Percentiles rank a stretch among this genome's conserved stretches.
Conservation (phyloP, 2,113 vertebrate species). For the Tachysurus vachellii region DNA sequence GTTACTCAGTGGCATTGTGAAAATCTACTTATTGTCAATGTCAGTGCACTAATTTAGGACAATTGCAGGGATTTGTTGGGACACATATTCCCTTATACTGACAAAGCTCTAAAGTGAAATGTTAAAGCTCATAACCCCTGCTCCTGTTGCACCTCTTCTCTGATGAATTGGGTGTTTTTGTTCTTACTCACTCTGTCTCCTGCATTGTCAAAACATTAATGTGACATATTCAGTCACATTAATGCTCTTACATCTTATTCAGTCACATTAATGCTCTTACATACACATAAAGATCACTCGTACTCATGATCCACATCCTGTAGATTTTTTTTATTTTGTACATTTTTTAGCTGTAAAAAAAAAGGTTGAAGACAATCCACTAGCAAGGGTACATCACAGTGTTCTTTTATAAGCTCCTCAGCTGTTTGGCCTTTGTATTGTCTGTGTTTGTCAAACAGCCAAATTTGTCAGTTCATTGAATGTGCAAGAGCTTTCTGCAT, state of each 20-base stretch:
- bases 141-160: slow-evolving; percentile 11
- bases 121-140: slow-evolving; percentile 26
- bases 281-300: slow-evolving; percentile 14
- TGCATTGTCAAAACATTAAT: slow-evolving; percentile 16
- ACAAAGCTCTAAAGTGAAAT: slow-evolving; percentile 38
- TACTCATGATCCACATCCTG: slow-evolving; percentile 24
- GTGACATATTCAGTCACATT: neutral
- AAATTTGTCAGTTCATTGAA: neutral
- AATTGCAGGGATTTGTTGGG: slow-evolving; percentile 61
- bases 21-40: slow-evolving; percentile 69
- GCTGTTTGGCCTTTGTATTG: neutral
- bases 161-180: neutral
- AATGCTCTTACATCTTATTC: too few species aligned
- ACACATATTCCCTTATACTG: slow-evolving; percentile 49
- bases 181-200: neutral
- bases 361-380: slow-evolving; percentile 6
- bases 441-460: neutral
- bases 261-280: neutral
- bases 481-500: neutral
- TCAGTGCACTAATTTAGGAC: slow-evolving; percentile 69
- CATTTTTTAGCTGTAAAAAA: slow-evolving; percentile 24
- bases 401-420: neutral
- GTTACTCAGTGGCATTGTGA: slow-evolving; percentile 52
- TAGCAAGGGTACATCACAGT: slow-evolving; percentile 11
- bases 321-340: too few species aligned